Percentiles rank a stretch among this genome's conserved stretches.
Conservation (phyloP, 2,888 invertebrate species). For the Xestoiulus laeticollis region DNA sequence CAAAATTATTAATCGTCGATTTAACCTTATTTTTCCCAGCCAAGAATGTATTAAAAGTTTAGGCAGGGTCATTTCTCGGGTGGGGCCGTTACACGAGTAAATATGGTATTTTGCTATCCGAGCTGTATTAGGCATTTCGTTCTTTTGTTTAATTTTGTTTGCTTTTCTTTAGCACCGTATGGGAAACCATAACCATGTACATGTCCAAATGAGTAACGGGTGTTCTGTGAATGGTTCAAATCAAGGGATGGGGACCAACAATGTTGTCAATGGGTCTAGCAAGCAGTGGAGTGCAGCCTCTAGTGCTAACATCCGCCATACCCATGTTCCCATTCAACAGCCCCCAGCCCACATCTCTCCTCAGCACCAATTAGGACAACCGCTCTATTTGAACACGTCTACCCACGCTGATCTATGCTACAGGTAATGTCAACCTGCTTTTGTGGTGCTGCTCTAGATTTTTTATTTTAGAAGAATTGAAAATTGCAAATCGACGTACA, state of each 20-base stretch:
- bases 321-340: slow-evolving; percentile 58
- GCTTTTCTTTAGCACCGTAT: neutral
- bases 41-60: no score
- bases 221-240: slow-evolving; percentile 42
- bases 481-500: no score
- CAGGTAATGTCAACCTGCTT: slow-evolving; percentile 46
- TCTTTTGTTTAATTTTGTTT: neutral
- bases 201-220: no score
- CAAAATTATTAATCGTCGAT: no score
- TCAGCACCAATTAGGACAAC: slow-evolving; percentile 70
- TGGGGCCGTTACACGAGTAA: no score
- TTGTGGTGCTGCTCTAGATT: neutral
- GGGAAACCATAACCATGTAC: neutral
- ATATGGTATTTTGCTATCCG: neutral
- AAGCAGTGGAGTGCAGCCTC: slow-evolving; percentile 67
- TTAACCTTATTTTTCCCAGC: no score
- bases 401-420: slow-evolving; percentile 58
- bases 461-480: neutral
- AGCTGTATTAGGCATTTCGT: neutral
- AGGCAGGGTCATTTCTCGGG: no score
- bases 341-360: slow-evolving; percentile 68
- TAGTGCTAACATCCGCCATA: slow-evolving; percentile 68
- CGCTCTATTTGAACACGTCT: slow-evolving; percentile 67
- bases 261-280: neutral
- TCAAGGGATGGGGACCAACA: neutral